Base-by-base conservation (phyloP, 2,113 vertebrate genomes). In the Lagenorhynchus albirostris region DNA sequence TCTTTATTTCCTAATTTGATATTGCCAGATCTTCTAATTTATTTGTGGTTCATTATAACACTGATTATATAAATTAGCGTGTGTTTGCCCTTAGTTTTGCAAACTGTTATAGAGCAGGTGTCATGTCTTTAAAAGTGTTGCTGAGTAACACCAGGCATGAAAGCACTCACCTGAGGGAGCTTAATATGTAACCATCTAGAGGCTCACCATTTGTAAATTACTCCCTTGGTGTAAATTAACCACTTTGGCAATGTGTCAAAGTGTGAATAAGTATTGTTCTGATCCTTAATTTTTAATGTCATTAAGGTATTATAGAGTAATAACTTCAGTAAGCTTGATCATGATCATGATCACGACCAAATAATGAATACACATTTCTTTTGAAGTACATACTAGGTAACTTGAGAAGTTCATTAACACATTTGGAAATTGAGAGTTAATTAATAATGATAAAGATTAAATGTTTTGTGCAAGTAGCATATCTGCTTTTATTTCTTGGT, bases 131-230 rank as follows among this genome's bases (percentile, higher is more conserved):
- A 74, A 74, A 71, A 89, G 36, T 50, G 15, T 81, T 86, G 84
- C 80, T 68, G 21, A 71, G 33, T 84, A 65, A 94, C n/a, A 53
- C 13, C 36, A 58, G 83, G n/a, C 15, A 82, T 15, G 1, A 21
- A 71, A 88, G 5, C 60, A 67, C 41, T 83, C 31, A 82, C 50
- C 41, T 68, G 26, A 90, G 87, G 21, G 80, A 86, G 14, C 68
- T 74, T 58, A 80, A 65, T 55, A 29, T 47, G 23, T 14, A 73
- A 20, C 11, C 15, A 65, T 80, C 89, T 92, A 97, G 90, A 74
- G 96, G 96, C 79, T 95, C 90, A 53, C 63, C 29, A 70, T 94
- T 93, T 60, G 79, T 63, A 74, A 92, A 94, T 62, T 96, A 58
- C 55, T 89, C 89, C 89, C 67, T 26, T 6, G 5, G 26, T 73